These are phyloP conservation scores for Bolborhynchus lineola DNA, from an alignment of 2,113 vertebrate species.

Conservation along the genomic window DNA sequence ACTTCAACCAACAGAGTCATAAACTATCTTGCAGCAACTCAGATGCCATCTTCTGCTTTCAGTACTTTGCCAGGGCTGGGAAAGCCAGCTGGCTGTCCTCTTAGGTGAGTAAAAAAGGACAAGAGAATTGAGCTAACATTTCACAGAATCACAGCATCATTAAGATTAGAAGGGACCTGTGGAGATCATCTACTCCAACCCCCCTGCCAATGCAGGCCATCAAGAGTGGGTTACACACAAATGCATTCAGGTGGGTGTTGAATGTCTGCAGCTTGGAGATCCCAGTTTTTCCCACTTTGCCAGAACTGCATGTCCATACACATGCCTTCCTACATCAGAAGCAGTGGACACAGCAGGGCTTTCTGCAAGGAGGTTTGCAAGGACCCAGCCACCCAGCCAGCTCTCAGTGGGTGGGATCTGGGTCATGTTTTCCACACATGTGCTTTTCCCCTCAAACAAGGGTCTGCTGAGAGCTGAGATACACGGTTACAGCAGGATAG, in stretches of 20 bases:
- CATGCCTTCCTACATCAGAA: rapidly evolving
- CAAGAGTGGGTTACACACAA: not conserved
- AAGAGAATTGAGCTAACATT: not conserved
- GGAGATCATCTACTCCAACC: not conserved
- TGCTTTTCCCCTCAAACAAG: rapidly evolving
- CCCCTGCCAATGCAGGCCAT: not conserved
- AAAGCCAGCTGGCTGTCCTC: not conserved
- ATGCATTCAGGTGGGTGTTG: not conserved
- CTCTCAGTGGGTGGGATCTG: not conserved
- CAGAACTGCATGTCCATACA: rapidly evolving
- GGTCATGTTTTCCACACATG: rapidly evolving
- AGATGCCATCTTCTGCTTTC: not conserved
- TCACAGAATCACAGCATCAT: not conserved
- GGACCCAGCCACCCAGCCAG: not conserved
- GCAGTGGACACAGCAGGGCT: not conserved
- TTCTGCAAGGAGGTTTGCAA: not conserved
- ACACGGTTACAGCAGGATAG: not conserved
- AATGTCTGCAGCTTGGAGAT: not conserved
- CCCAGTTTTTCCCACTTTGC: not conserved
- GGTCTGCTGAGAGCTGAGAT: not conserved
- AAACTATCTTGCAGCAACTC: not conserved
- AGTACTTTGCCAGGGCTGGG: not conserved
- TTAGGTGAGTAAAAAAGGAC: not conserved
- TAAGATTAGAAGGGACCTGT: not conserved
- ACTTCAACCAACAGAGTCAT: not conserved